phyloP scores from a whole-genome alignment of 2,888 invertebrate species.

The Drosophila melanocephala region DNA sequence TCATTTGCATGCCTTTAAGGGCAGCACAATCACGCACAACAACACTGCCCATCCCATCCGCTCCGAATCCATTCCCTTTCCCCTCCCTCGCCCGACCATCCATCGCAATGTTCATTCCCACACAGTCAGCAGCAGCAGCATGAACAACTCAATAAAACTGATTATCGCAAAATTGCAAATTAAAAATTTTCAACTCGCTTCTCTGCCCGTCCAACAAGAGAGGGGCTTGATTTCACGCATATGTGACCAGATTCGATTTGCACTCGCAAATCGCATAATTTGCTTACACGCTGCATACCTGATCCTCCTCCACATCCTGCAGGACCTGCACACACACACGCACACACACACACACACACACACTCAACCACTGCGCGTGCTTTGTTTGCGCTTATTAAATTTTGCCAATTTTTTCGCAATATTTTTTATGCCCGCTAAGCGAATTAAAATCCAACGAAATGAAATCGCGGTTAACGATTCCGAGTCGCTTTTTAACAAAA shows the following conservation, averaged over 20 bases:
- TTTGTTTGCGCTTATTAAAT: conserved; percentile 79
- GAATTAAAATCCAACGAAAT: conserved; percentile 69
- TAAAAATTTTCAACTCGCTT: conserved; percentile 55
- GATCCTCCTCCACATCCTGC: conserved; percentile 49
- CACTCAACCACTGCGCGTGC: conserved; percentile 5
- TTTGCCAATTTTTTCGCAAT: conserved; percentile 67
- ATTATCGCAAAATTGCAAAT: conserved; percentile 76
- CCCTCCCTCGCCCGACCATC: neutral
- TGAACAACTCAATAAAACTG: conserved; percentile 73
- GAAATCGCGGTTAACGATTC: conserved; percentile 76
- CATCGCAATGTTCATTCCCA: conserved; percentile 16
- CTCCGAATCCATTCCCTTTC: neutral
- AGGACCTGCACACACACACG: neutral
- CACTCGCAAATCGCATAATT: conserved; percentile 61
- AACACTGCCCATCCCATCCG: neutral
- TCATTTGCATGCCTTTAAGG: conserved; percentile 60
- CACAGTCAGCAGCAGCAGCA: conserved; percentile 12
- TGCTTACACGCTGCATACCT: conserved; percentile 27
- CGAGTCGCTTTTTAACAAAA: conserved; percentile 59
- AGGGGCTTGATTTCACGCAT: conserved; percentile 72
- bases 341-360: neutral
- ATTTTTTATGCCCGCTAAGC: conserved; percentile 53
- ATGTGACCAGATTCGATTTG: conserved; percentile 79
- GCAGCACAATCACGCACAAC: conserved; percentile 9
- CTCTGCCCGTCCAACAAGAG: neutral